Evolutionary conservation across 2,797 vertebrate genomes (phyloP), one percentile per base, ranked within the genome.

Genomic region (Sebastes itinus): DNA sequence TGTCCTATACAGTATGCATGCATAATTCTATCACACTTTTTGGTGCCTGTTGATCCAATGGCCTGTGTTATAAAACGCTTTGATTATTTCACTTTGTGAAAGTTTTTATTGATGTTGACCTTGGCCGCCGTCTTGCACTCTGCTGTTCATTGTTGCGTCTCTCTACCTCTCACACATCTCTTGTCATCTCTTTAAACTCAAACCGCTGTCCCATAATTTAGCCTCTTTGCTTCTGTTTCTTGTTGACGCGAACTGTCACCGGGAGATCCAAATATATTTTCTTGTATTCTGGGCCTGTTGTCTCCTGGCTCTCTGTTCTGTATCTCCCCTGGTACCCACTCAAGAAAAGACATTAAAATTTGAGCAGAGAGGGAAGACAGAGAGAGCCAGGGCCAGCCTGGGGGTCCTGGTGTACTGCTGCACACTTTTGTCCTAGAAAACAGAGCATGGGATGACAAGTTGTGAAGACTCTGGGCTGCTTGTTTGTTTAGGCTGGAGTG

Each of bases 341-440:
- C 59, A 66, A 80, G 81, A 33, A 65, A 77, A 67, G 52, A 84
- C 83, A 86, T 91, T 80, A 81, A 93, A 84, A 80, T 91, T 88
- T 90, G 82, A 91, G 83, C 75, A 89, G 83, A 65, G 68, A 49
- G 71, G 71, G 72, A 72, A 85, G 62, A 54, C 7, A 13, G 71
- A 81, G 71, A 81, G 62, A 78, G 65, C 27, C 80, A 49, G 70
- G 83, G 60, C 78, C 77, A 73, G 83, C 84, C 80, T 18, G 52
- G 65, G 84, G 77, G 66, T 91, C 80, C 78, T 49, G 64, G 77
- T 88, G 87, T 74, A 61, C 78, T 77, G 67, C 85, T 70, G 68
- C 83, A 88, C 87, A 88, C 83, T 87, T 84, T 77, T 86, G 84
- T 91, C 88, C 85, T 77, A 82, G 87, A 85, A 90, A 86, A 82